These are phyloP conservation scores for Dunckerocampus dactyliophorus DNA, from an alignment of 2,113 vertebrate genomes.

Conservation along the genomic window DNA sequence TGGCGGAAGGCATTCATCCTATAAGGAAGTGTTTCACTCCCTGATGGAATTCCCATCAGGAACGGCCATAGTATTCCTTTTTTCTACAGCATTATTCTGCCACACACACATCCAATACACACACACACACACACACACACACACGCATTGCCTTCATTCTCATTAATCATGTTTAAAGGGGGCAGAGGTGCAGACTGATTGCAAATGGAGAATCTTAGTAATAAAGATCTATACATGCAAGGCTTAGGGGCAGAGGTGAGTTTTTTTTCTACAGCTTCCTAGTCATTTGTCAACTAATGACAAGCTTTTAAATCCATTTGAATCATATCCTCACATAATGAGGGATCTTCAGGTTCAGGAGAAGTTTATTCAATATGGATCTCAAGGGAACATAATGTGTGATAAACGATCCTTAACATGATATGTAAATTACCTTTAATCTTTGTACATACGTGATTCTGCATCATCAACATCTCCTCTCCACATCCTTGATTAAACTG, in stretches of 20 bases:
- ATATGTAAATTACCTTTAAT: neutral
- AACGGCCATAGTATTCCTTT: neutral
- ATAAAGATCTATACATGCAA: conserved; percentile 1
- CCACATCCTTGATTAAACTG: neutral
- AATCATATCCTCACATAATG: neutral
- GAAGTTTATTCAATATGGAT: neutral
- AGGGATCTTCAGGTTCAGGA: neutral
- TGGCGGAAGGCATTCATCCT: neutral
- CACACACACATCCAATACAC: neutral
- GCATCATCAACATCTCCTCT: neutral
- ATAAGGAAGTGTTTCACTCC: neutral
- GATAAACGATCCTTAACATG: neutral
- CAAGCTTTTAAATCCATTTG: neutral
- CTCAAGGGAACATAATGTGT: neutral
- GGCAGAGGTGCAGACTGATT: conserved; percentile 3
- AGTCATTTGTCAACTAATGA: no score
- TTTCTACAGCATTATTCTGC: neutral
- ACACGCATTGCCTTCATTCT: conserved; percentile 3
- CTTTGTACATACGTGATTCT: neutral
- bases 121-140: no score
- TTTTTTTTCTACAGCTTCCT: no score
- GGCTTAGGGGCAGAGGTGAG: no score
- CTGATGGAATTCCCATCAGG: neutral
- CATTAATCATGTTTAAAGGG: conserved; percentile 25
- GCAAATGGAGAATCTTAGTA: neutral